Evolutionary conservation across 2,113 vertebrate genomes (phyloP), one percentile per base, ranked within the genome.

Genomic region (Psittacula cyanocephala): DNA sequence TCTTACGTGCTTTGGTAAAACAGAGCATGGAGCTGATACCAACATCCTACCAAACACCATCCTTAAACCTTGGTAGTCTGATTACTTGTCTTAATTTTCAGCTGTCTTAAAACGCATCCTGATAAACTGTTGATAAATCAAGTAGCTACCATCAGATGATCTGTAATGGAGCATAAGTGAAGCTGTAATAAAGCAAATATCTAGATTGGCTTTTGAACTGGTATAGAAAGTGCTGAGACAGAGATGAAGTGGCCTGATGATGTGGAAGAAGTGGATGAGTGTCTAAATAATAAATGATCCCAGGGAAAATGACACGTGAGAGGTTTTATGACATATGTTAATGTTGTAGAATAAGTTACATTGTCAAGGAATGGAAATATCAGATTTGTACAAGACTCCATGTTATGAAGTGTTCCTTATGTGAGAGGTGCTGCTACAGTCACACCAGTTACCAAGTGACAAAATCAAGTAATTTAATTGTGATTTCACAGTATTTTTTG

Each of bases 391-490:
- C 18, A 16, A 5, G 8, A 28, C 47, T 85, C 16, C 1, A 47
- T 68, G 71, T 46, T 14, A 4, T 25, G 50, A 62, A 62, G 60
- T 9, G 17, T 69, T 64, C 74, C 81, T 63, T 41, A 17, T n/a
- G 43, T 29, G 81, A 70, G 41, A 86, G 81, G 29, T 18, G 46
- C 27, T 50, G 65, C 65, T 72, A 41, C 60, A 2, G 29, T 6
- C 16, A 85, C 60, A 33, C 89, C 82, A 79, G 95, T 95, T 92
- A 80, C 91, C 57, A 59, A 81, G 95, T 6, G 27, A 95, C 96
- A 84, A 94, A 96, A 92, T 86, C 44, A 4, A 90, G 82, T 76
- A 60, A 96, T 94, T 96, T 96, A 88, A 89, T 93, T 96, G 82
- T 88, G 91, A 94, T 96, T 94, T 95, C 88, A 91, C 11, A 29